Evolutionary conservation across 1,140 invertebrate genomes (phyloP), one percentile per base, ranked within the genome.

Genomic region (Pseudomyrmex pallidus): DNA sequence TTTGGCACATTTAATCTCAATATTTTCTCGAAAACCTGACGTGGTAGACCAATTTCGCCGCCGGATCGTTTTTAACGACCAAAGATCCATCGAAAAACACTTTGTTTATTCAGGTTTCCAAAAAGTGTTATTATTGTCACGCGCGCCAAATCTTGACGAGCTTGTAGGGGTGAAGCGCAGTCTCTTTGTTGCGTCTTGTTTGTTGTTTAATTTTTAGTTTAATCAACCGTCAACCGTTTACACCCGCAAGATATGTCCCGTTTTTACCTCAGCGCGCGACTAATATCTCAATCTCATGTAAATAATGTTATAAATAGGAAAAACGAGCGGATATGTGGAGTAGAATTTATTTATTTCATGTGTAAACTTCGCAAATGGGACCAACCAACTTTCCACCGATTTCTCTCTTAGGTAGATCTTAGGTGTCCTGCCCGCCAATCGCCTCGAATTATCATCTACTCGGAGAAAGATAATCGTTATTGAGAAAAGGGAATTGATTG

Each of bases 311-410:
- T 35, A 90, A 89, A 90, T 92, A 91, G 85, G 83, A 89, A 35
- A 35, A 35, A 87, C 74, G 83, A 78, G 85, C 87, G 90, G 76
- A 88, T 73, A 22, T 64, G 87, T 74, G 85, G 89, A 85, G 86
- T 88, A 87, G 54, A 56, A 86, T 91, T 87, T 93, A 93, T 94
- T 93, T 93, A 93, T 93, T 92, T 91, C 89, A 89, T 82, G 35
- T 35, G 35, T 35, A 35, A 35, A 90, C 50, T 87, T 84, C 82
- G 85, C 89, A 92, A 35, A 91, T 90, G 91, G 90, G 93, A 94
- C 92, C 94, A 94, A 93, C 90, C 91, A 91, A 94, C 86, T 93
- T 94, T 94, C 93, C 94, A 94, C 93, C 94, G 93, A 94, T 93
- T 93, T 94, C 90, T 94, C 90, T 92, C 91, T 92, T 94, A 94